Evolutionary conservation across 1,140 invertebrate genomes (phyloP), one percentile per base, ranked within the genome.

Genomic region (Ooceraea biroi): DNA sequence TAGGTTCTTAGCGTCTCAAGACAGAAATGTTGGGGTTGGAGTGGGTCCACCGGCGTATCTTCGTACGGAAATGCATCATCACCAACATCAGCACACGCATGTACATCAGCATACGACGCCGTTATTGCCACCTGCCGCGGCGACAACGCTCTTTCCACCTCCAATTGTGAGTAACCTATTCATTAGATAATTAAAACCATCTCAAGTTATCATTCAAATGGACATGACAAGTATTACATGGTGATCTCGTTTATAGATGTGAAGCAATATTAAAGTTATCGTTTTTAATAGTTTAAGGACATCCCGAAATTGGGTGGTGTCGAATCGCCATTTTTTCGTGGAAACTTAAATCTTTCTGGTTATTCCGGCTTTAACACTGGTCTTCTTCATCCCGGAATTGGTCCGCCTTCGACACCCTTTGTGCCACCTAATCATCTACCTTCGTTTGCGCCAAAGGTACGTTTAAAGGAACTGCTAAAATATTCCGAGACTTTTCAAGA

Each of bases 71-170:
- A 97, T 98, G 96, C 97, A 98, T 94, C 97, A 98, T 94, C 97
- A 98, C 95, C 97, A 98, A 92, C 97, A 98, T 94, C 97, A 98
- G 90, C 97, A 98, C 93, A 98, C 97, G 30, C 98, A 98, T 93
- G 97, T 98, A 84, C 98, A 98, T 95, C 98, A 98, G 92, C 97
- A 97, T 90, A 96, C 97, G 90, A 95, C 96, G 87, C 95, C 96
- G 22, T 91, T 96, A 71, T 91, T 95, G 66, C 95, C 95, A 52
- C 95, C 96, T 58, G 94, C 95, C 46, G 90, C 94, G 44, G 92
- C 95, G 3, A 94, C 95, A 17, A 94, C 95, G 1, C 92, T 96
- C 12, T 96, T 96, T 92, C 95, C 96, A 69, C 95, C 96, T n/a
- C 95, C 96, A 85, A 93, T 96, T 91, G 96, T 96, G 93, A 94